Conservation (phyloP, 1,140 invertebrate genomes). For the Drosophila nasuta region DNA sequence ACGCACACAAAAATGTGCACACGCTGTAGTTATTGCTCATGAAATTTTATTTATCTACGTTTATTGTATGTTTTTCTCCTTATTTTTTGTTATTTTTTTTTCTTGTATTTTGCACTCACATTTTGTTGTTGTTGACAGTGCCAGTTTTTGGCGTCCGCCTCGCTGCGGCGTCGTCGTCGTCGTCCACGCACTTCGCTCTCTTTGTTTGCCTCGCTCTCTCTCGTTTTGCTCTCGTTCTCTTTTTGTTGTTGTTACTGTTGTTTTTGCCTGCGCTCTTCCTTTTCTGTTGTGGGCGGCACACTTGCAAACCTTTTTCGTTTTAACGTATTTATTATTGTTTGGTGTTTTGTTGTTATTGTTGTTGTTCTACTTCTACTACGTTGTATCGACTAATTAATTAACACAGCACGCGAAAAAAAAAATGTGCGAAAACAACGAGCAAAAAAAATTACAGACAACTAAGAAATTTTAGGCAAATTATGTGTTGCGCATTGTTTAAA, state of each 20-base stretch:
- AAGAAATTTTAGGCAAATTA: slow-evolving; percentile 9
- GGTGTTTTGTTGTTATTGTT: slow-evolving; percentile 35
- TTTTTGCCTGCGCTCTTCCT: slow-evolving; percentile 13
- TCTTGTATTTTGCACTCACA: slow-evolving; percentile 67
- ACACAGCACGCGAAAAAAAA: slow-evolving; percentile 43
- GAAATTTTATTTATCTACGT: slow-evolving; percentile 39
- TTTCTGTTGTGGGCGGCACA: slow-evolving; percentile 54
- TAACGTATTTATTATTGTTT: slow-evolving; percentile 32
- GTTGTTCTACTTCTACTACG: slow-evolving; percentile 25
- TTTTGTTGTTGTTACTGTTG: neutral
- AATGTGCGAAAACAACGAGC: slow-evolving; percentile 24
- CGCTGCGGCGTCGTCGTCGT: slow-evolving; percentile 19
- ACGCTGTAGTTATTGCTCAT: slow-evolving; percentile 31
- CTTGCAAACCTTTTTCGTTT: slow-evolving; percentile 56
- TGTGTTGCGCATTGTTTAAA: slow-evolving; percentile 26
- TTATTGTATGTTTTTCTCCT: slow-evolving; percentile 34
- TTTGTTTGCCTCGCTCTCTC: slow-evolving; percentile 3
- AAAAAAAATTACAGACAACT: slow-evolving; percentile 5
- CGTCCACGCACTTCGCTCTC: slow-evolving; percentile 25
- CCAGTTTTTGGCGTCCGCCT: slow-evolving; percentile 36
- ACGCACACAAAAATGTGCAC: slow-evolving; percentile 29
- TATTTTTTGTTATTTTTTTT: slow-evolving; percentile 4
- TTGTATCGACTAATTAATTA: slow-evolving; percentile 54
- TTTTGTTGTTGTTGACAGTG: slow-evolving; percentile 41
- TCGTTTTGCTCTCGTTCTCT: slow-evolving; percentile 6